Base-by-base conservation (phyloP, 2,113 vertebrate genomes). In the Neolamprologus cancellatus region DNA sequence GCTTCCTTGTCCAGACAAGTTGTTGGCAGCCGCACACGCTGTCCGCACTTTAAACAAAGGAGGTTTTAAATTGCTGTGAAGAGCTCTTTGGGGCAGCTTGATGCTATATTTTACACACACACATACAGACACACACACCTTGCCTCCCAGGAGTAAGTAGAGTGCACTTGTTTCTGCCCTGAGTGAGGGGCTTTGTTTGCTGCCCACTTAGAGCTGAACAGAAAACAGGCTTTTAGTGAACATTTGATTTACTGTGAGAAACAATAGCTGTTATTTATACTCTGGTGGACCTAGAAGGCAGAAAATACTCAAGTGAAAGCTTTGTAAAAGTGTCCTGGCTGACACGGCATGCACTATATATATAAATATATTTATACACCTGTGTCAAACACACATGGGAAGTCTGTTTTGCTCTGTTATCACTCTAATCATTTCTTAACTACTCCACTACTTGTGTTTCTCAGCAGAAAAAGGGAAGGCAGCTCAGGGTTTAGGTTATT, bases 211-310 rank as follows among this genome's bases (percentile, higher is more conserved):
- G 7, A 34, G 85, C 66, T 4, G 28, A 87, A 88, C 87, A 85
- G 86, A 84, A 91, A 92, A 87, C 84, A 83, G 79, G 84, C 90
- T 92, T 90, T 94, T 92, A 93, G 69, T 64, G 84, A 81, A 89
- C 55, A 36, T 82, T 84, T 84, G 80, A 90, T 88, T 93, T 91
- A 55, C 84, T 53, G 57, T 46, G 66, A 80, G 86, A 91, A 85
- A 93, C 90, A 92, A 91, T 91, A 69, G 91, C 71, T 74, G 84
- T 85, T 93, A 89, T 95, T 92, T 93, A 82, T 87, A 90, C 87
- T 79, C 78, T 23, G 64, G 20, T 18, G 84, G 76, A 79, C 39
- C 71, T 25, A 66, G 39, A 84, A 52, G 5, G 55, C 48, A 39
- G 50, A 79, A 82, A 87, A 88, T 50, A 66, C 41, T 46, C 69